Evolutionary conservation across 2,888 invertebrate genomes (phyloP).

Genomic region (Pollenia amentaria): DNA sequence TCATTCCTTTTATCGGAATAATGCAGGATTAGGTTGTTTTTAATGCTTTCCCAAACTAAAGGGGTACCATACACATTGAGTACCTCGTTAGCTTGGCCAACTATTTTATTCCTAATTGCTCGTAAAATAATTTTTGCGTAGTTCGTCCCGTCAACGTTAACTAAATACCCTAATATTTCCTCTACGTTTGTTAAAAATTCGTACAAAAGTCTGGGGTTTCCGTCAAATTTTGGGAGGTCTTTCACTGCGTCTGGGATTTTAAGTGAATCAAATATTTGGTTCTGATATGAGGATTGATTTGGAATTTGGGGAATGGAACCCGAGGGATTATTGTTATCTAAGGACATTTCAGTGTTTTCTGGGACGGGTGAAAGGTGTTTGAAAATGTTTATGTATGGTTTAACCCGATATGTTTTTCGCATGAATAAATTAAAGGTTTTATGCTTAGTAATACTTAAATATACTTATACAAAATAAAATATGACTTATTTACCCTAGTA

Average conservation of each 20-base stretch:
- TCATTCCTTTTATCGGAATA: conserved; percentile 53
- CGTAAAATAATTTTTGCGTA: conserved; percentile 67
- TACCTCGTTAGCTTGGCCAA: conserved; percentile 73
- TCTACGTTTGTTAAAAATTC: too few relatives aligned
- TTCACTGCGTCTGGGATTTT: conserved; percentile 71
- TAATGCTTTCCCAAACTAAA: not conserved
- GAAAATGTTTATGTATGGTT: not conserved
- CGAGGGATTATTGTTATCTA: not conserved
- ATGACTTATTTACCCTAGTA: too few relatives aligned
- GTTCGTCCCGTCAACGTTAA: too few relatives aligned
- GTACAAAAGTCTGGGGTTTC: too few relatives aligned
- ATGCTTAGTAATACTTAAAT: too few relatives aligned
- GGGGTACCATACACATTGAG: conserved; percentile 72
- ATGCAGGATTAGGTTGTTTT: conserved; percentile 66
- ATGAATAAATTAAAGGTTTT: too few relatives aligned
- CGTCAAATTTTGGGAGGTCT: conserved; percentile 69
- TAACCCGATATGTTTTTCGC: too few relatives aligned
- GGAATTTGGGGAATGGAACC: not conserved
- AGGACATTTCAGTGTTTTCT: not conserved
- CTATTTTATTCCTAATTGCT: too few relatives aligned
- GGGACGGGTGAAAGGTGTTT: not conserved
- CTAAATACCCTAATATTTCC: too few relatives aligned
- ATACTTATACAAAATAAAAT: too few relatives aligned
- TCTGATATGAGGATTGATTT: not conserved
- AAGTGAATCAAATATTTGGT: conserved; percentile 28